Evolutionary conservation across 2,888 invertebrate genomes (phyloP), one percentile per base, ranked within the genome.

Genomic region (Tenthredo amoena): DNA sequence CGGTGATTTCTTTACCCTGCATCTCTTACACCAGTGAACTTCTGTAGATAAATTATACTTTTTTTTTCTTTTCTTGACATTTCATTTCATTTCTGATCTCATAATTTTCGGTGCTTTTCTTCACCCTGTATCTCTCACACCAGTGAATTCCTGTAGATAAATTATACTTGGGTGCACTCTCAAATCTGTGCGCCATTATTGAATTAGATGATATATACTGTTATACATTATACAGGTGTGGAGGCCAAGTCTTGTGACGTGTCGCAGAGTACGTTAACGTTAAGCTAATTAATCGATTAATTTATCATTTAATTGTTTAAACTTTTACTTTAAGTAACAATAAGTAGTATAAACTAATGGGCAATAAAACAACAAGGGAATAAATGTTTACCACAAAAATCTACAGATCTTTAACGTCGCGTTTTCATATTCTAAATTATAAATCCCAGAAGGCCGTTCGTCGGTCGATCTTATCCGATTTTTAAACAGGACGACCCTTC

Each of bases 281-380:
- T 62, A 15, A 62, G 37, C 18, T 40, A 40, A n/a, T 12, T 81
- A 62, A 62, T 31, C 9, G 2, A 40, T 72, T 18, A 43, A 74
- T 74, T 40, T n/a, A 72, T 72, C 10, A 37, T 72, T 50, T 76
- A 26, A 40, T 40, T 34, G 31, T 81, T 62, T 40, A 12, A 62
- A 37, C 10, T 81, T 58, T 62, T 40, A n/a, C 58, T 62, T 81
- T 81, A 81, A 81, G 81, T 81, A 81, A 81, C 62, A 62, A 62
- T 77, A 77, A n/a, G 18, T 31, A 34, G 9, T n/a, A 74, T 43
- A n/a, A 43, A 43, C 40, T 74, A 74, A 40, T 3, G 68, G 50
- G 47, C 18, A 55, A 77, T 77, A 77, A 50, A 34, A 50, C 9
- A 77, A 77, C 74, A 43, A 43, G 40, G 26, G 26, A 77, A 77